Evolutionary conservation across 2,113 vertebrate species (phyloP).

Genomic region (Cephalopterus ornatus): DNA sequence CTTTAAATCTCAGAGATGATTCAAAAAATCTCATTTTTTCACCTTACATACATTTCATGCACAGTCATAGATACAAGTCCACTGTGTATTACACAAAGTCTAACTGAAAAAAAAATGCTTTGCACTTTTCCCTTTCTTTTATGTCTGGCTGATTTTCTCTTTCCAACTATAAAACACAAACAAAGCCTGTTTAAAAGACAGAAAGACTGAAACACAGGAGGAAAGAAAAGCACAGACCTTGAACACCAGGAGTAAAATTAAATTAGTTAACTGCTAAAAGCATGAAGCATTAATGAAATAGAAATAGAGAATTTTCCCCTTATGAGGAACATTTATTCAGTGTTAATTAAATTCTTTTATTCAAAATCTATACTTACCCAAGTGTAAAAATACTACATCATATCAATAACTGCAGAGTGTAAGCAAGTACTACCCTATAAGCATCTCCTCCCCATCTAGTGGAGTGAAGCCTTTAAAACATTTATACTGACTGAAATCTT

Average conservation of each 20-base stretch:
- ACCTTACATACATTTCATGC: not conserved
- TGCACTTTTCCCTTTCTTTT: not conserved
- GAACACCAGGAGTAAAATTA: slow-evolving; percentile 28
- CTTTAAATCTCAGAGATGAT: not conserved
- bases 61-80: not conserved
- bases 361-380: slow-evolving; percentile 54
- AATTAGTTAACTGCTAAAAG: slow-evolving; percentile 55
- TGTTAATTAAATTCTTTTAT: slow-evolving; percentile 63
- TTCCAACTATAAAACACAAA: not conserved
- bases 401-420: slow-evolving; percentile 13
- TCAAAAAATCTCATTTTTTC: not conserved
- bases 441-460: slow-evolving; percentile 27
- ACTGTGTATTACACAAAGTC: not conserved
- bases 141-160: not conserved
- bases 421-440: slow-evolving; percentile 20
- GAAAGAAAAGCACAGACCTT: slow-evolving; percentile 13
- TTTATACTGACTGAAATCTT: not conserved
- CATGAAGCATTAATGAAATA: slow-evolving; percentile 53
- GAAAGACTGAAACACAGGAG: not conserved
- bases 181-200: not conserved
- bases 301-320: not conserved
- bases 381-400: slow-evolving; percentile 39
- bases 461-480: slow-evolving; percentile 37
- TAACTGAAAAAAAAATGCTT: not conserved
- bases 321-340: slow-evolving; percentile 45